These are phyloP conservation scores for Homalodisca vitripennis DNA, from an alignment of 1,140 invertebrate species.

Conservation along the genomic window DNA sequence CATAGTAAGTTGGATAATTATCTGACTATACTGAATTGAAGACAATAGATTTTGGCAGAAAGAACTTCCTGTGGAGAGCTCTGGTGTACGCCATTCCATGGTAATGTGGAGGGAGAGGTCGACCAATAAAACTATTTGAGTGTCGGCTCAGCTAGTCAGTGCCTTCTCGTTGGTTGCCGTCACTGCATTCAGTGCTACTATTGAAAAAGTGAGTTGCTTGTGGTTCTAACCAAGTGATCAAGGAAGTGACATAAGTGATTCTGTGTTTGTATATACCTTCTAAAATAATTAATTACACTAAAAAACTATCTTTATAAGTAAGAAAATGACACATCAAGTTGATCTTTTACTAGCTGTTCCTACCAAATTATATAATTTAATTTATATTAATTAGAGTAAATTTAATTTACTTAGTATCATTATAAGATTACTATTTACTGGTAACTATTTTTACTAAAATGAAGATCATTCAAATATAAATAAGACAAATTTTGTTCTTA, in stretches of 20 bases:
- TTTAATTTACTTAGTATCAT: too few species aligned
- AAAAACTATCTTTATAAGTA: not conserved
- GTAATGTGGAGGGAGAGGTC: not conserved
- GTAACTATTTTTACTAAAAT: too few species aligned
- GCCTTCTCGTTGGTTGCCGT: not conserved
- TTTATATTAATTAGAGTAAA: too few species aligned
- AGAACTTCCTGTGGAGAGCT: not conserved
- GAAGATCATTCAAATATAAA: too few species aligned
- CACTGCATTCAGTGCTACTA: not conserved
- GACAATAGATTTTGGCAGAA: slow-evolving; percentile 1
- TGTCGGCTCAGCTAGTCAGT: not conserved
- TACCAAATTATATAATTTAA: too few species aligned
- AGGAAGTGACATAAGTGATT: not conserved
- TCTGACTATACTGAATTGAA: not conserved
- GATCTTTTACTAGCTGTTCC: too few species aligned
- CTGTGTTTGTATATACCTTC: not conserved
- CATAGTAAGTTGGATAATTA: not conserved
- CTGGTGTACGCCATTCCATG: not conserved
- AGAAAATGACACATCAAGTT: too few species aligned
- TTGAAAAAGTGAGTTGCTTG: not conserved
- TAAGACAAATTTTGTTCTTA: too few species aligned
- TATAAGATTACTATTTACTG: too few species aligned
- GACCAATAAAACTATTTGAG: slow-evolving; percentile 6
- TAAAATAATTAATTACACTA: not conserved
- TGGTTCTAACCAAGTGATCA: not conserved